phyloP scores from a whole-genome alignment of 2,888 invertebrate genomes.

The Gari tellinella region DNA sequence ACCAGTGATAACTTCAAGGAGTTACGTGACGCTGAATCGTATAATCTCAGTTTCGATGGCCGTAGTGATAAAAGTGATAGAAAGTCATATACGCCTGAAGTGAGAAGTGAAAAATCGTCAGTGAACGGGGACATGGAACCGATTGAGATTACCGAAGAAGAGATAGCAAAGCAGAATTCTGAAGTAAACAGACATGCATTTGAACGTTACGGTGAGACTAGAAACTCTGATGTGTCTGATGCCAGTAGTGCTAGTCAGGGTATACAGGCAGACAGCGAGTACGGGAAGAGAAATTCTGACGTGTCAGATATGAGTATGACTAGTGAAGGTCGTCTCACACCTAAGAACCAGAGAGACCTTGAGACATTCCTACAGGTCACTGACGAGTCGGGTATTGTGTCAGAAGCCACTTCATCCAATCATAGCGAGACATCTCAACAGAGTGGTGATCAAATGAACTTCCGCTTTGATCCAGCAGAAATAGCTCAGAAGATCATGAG shows the following conservation, averaged over 20 bases:
- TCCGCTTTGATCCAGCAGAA: slow-evolving; percentile 68
- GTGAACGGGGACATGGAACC: not conserved
- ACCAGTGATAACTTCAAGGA: slow-evolving; percentile 48
- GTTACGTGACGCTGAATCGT: slow-evolving; percentile 37
- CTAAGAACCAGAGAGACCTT: slow-evolving; percentile 46
- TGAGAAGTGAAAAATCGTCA: slow-evolving; percentile 10
- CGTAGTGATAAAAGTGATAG: slow-evolving; percentile 35
- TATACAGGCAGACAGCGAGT: slow-evolving; percentile 53
- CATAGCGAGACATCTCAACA: slow-evolving; percentile 71
- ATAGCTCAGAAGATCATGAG: slow-evolving; percentile 77
- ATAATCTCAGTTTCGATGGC: slow-evolving; percentile 44
- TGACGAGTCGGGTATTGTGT: slow-evolving; percentile 68
- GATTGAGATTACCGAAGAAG: not conserved
- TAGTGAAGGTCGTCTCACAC: slow-evolving; percentile 50
- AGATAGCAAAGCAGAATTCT: not conserved
- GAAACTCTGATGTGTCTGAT: slow-evolving; percentile 62
- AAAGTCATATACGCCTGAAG: slow-evolving; percentile 11
- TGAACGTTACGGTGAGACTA: slow-evolving; percentile 53
- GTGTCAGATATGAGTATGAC: slow-evolving; percentile 56
- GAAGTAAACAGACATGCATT: slow-evolving; percentile 34
- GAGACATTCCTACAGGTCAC: slow-evolving; percentile 46
- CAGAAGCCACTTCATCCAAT: slow-evolving; percentile 68
- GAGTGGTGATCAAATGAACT: slow-evolving; percentile 54
- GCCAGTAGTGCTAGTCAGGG: slow-evolving; percentile 65
- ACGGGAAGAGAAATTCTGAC: slow-evolving; percentile 53